Evolutionary conservation across 2,113 vertebrate genomes (phyloP).

Genomic region (Eclectus roratus): DNA sequence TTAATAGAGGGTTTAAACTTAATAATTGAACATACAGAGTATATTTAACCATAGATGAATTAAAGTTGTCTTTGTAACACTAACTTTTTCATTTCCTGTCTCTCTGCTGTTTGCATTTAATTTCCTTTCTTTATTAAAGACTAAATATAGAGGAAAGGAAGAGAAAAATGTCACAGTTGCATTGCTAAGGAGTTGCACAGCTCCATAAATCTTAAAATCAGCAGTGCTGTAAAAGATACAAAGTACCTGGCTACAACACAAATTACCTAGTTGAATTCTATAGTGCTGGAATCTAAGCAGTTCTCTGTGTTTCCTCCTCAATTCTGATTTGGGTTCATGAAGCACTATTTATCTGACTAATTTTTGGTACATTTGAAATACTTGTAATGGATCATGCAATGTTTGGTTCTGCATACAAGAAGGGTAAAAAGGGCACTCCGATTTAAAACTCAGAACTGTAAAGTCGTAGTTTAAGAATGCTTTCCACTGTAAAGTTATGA

Average conservation of each 20-base stretch:
- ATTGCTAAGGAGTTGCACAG: not conserved
- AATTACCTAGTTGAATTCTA: not conserved
- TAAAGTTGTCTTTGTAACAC: constrained; percentile 9
- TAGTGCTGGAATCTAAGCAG: not conserved
- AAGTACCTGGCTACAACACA: not conserved
- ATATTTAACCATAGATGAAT: not conserved
- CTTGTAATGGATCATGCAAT: not conserved
- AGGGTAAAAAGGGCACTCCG: not conserved
- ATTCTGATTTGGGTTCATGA: not conserved
- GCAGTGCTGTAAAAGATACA: not conserved
- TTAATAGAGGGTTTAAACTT: not conserved
- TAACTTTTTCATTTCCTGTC: constrained; percentile 52
- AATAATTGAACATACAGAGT: not conserved
- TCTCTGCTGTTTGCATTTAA: constrained; percentile 49
- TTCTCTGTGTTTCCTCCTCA: not conserved
- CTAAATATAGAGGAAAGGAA: not conserved
- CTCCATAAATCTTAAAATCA: constrained; percentile 30
- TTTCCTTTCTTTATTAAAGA: constrained; percentile 47
- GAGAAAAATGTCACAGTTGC: not conserved
- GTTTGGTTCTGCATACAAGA: not conserved
- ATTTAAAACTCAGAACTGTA: not conserved
- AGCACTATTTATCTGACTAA: not conserved
- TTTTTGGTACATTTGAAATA: not conserved
- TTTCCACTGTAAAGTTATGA: not conserved
- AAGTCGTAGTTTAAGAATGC: not conserved